Percentiles rank a stretch among this genome's conserved stretches.
Conservation (phyloP, 2,797 vertebrate species). For the Pseudochirops cupreus region DNA sequence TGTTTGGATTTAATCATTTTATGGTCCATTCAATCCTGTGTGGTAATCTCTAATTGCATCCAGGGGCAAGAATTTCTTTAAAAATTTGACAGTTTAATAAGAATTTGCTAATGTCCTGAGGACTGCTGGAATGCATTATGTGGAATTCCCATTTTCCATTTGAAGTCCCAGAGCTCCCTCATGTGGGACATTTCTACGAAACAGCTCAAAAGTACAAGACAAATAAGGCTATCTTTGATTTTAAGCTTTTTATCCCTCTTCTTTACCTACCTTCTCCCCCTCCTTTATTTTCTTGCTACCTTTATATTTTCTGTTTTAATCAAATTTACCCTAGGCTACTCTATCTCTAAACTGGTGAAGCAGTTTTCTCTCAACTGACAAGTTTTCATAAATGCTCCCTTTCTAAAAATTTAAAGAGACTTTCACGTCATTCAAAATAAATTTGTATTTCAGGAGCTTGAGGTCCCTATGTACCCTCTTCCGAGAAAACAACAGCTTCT, state of each 20-base stretch:
- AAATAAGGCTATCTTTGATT: neutral
- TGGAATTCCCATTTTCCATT: constrained; percentile 37
- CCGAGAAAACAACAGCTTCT: neutral
- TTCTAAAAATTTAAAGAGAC: constrained; percentile 6
- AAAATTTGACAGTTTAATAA: constrained; percentile 69
- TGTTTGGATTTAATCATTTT: constrained; percentile 70
- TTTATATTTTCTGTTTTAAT: constrained; percentile 44
- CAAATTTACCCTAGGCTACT: neutral
- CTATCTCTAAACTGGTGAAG: neutral
- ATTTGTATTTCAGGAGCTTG: constrained; percentile 21
- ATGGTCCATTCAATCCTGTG: constrained; percentile 74
- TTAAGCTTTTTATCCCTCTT: neutral
- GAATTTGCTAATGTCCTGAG: constrained; percentile 51
- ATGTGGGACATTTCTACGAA: constrained; percentile 60
- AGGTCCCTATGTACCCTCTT: neutral
- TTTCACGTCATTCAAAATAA: neutral
- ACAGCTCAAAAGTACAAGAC: constrained; percentile 42
- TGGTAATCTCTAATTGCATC: constrained; percentile 71
- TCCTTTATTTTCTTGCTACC: neutral
- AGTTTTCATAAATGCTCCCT: neutral
- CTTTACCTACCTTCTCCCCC: neutral
- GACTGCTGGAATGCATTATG: constrained; percentile 25
- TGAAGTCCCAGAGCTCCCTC: constrained; percentile 82
- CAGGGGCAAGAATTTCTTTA: constrained; percentile 66
- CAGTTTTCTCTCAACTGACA: neutral